Conservation (phyloP, 1,140 invertebrate genomes). For the Papilio xuthus region DNA sequence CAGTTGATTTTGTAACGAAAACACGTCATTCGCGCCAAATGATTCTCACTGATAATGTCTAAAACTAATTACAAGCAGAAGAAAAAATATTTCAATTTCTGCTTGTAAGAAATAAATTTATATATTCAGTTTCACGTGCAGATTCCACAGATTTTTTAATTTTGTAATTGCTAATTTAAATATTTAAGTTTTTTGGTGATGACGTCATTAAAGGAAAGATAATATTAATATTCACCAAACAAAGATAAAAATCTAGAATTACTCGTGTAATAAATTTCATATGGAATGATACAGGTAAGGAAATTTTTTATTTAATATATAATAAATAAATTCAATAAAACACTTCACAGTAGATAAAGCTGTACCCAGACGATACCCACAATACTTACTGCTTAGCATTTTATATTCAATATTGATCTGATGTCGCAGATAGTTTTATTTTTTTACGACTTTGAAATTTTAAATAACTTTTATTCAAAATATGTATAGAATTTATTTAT, state of each 20-base stretch:
- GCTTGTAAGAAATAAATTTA: too few species aligned
- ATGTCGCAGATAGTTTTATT: background rate
- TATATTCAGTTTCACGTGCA: too few species aligned
- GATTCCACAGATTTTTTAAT: too few species aligned
- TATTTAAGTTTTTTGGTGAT: too few species aligned
- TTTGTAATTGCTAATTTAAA: too few species aligned
- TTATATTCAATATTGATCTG: conserved; percentile 1
- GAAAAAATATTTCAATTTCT: too few species aligned
- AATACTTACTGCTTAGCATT: background rate
- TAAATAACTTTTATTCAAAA: background rate
- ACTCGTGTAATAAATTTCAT: background rate
- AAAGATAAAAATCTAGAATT: background rate
- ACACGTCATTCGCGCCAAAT: too few species aligned
- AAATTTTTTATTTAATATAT: background rate
- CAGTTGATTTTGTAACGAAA: too few species aligned
- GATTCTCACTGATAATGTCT: too few species aligned
- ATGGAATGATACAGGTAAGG: background rate
- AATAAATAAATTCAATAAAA: background rate
- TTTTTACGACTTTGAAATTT: background rate
- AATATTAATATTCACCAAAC: too few species aligned
- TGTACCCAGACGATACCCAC: background rate
- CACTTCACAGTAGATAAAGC: background rate
- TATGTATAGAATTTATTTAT: background rate
- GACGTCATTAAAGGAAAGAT: too few species aligned
- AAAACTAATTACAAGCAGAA: too few species aligned